Evolutionary conservation across 2,888 invertebrate species (phyloP), one percentile per base, ranked within the genome.

Genomic region (Masnerella sp.): DNA sequence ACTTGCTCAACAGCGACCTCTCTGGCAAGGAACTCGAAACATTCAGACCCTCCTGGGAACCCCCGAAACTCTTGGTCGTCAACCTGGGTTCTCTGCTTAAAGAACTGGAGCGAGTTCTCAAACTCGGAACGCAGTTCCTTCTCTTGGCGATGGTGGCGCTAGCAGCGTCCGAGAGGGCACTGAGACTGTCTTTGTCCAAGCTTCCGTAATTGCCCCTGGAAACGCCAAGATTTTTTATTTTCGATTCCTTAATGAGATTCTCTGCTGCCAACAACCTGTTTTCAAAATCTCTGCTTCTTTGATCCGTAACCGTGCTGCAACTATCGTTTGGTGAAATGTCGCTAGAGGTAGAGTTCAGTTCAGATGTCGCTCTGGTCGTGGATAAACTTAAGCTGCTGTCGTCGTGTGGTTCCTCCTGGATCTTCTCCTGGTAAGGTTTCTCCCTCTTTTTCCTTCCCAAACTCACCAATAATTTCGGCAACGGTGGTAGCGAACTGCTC

Each of bases 1-100:
- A 89, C 83, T 91, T 91, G 82, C 90, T 90, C 11, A 74, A 36
- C 49, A 91, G 84, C 8, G 91, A 90, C 0, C 90, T 88, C 17
- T 91, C 91, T 4, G 88, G 88, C 2, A 88, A 88, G 0, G 64
- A 3, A 0, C 67, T 43, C 2, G 65, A 64, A 2, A 76, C 9
- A 20, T 49, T 51, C 1, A 71, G 9, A 0, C 67, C 11, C 40
- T 82, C 82, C 34, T 77, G 79, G 0, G 83, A 76, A 1, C 77
- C 79, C 1, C 79, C 71, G n/a, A 77, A 75, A 4, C 65, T 76
- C 17, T 77, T 80, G 9, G 73, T 40, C 3, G 18, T 25, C 25
- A 42, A 36, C 12, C 51, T 11, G 34, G 80, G 64, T 11, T 85
- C 87, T 22, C 86, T 78, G 2, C 79, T 82, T 59, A 86, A 69